Base-by-base conservation (phyloP, 2,797 vertebrate genomes). In the Danio kyathit region DNA sequence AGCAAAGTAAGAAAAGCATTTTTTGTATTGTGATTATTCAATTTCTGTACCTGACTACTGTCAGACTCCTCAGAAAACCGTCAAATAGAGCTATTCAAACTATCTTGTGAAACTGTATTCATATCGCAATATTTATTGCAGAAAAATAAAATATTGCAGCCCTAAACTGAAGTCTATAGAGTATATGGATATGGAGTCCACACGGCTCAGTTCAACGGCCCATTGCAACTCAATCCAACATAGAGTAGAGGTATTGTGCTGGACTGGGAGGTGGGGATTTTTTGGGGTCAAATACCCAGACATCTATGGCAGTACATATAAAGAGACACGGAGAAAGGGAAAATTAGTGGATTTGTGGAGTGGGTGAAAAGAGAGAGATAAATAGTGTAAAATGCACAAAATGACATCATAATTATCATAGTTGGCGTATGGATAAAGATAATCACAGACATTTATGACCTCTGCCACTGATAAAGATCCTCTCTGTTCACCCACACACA, bases 201-300 rank as follows among this genome's bases (percentile, higher is more conserved):
- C 2, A 48, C 43, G 21, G 21, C 41, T 73, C 17, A 11, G 13
- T 54, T 59, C 40, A 46, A 73, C 66, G 51, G 40, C 9, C 40
- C 40, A 40, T 63, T 17, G 40, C 61, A 64, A 9, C n/a, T 65
- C 63, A 48, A 48, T 38, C 21, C 76, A 63, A 71, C 59, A 69
- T 54, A 21, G 52, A 66, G 66, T 69, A 64, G 71, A 41, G 44
- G 71, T 67, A 75, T 82, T 69, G 70, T 83, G 74, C 61, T 6
- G 17, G 52, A 85, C 79, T 29, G 67, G 79, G 85, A 74, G 49
- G 72, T 83, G 86, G 89, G 87, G 88, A 82, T 84, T 91, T 86
- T 89, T 83, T 60, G 54, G 83, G 85, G 81, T 74, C 85, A 83
- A 59, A 76, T 75, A 38, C 60, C 56, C 74, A 81, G 69, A 77